Base-by-base conservation (phyloP, 2,113 vertebrate genomes). In the Daubentonia madagascariensis region DNA sequence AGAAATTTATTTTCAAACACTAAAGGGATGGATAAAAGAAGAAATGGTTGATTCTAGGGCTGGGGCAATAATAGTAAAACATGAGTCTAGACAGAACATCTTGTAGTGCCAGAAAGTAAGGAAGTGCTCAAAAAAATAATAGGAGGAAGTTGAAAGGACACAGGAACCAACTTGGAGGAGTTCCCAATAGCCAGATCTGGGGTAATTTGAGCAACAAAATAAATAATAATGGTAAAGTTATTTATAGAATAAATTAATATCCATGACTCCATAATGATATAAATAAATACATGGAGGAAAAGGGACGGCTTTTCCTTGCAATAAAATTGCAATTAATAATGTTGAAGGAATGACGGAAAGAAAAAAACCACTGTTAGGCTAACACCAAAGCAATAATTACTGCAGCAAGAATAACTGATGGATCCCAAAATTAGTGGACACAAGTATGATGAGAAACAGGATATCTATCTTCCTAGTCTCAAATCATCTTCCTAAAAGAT, bases 21-120 rank as follows among this genome's bases (percentile, higher is more conserved):
- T n/a, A 73, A 94, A 22, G 43, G n/a, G 35, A 76, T 23, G 17
- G 86, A 83, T 94, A 76, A 92, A 96, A 79, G 22, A 61, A 94
- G n/a, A 87, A 81, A 88, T 40, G 6, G 35, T 3, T 87, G 54
- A 86, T 59, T 85, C 37, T 61, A 86, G 57, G 12, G 54, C 43
- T 90, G 45, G 32, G 52, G 13, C 48, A 84, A 13, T 73, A 94
- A 63, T 7, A 75, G 83, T 65, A 94, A 79, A 72, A 83, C 63
- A 72, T 37, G 25, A 93, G 23, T 84, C 28, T 95, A 70, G 48
- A 63, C 11, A 63, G 61, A 93, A 91, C 16, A 97, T 93, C 37
- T 59, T 67, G 8, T 68, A 32, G 20, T 87, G 6, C 28, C 73
- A 93, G 65, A 78, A 72, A 96, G 45, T 61, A 57, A 67, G 43